These are phyloP conservation scores for Platycercus adscitus DNA, from an alignment of 2,113 vertebrate genomes.

Conservation along the genomic window DNA sequence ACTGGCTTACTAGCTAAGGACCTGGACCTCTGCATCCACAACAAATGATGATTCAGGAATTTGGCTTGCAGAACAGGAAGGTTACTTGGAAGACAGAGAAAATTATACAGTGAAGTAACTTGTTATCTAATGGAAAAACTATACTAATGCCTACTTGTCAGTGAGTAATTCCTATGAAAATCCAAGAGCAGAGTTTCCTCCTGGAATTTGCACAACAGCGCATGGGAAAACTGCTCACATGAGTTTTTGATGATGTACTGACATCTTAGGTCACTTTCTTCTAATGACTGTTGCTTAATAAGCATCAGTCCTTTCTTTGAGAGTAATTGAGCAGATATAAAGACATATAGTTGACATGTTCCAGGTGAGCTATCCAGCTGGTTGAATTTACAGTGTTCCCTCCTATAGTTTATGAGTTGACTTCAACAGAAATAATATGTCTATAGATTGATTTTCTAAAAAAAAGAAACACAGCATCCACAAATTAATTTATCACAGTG, in stretches of 20 bases:
- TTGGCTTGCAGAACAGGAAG: not conserved
- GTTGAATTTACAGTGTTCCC: not conserved
- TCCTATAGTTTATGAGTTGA: not conserved
- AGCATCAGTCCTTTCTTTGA: not conserved
- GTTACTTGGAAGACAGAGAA: not conserved
- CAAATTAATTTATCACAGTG: not conserved
- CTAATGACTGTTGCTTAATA: not conserved
- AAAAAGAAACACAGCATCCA: not conserved
- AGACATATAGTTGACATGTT: not conserved
- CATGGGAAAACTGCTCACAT: not conserved
- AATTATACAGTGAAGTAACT: not conserved
- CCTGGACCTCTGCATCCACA: not conserved
- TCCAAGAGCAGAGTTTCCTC: not conserved
- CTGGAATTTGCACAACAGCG: not conserved
- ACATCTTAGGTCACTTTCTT: not conserved
- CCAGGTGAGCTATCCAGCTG: not conserved
- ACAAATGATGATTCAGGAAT: not conserved
- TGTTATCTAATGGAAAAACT: not conserved
- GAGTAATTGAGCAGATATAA: not conserved
- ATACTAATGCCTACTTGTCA: not conserved
- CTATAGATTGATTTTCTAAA: not conserved
- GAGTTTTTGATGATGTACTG: not conserved
- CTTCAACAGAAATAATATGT: not conserved
- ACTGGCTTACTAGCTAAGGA: not conserved
- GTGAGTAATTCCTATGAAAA: not conserved